Evolutionary conservation across 2,888 invertebrate genomes (phyloP).

Genomic region (Hypomecis atomaria): DNA sequence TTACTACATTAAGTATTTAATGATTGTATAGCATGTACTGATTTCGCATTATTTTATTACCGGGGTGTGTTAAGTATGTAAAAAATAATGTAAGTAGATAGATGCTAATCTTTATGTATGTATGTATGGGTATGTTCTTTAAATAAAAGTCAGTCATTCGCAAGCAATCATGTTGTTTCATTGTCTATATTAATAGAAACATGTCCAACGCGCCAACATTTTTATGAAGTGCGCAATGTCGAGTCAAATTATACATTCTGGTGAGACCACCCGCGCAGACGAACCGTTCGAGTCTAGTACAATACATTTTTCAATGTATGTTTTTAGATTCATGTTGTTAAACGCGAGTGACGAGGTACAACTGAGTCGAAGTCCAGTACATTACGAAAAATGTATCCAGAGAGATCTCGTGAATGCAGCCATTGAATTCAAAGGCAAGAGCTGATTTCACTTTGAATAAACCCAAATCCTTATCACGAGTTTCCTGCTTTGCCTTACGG

Average conservation of each 20-base stretch:
- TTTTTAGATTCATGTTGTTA: neutral
- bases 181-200: too few relatives aligned
- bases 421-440: neutral
- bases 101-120: too few relatives aligned
- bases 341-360: neutral
- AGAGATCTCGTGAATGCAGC: neutral
- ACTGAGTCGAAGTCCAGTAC: neutral
- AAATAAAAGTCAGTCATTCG: too few relatives aligned
- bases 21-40: too few relatives aligned
- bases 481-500: neutral
- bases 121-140: too few relatives aligned
- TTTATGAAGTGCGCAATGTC: conserved; percentile 1
- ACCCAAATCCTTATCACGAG: neutral
- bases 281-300: neutral
- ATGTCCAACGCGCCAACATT: conserved; percentile 2
- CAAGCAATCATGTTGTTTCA: too few relatives aligned
- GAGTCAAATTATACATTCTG: neutral
- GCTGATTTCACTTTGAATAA: conserved; percentile 1
- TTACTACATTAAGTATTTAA: too few relatives aligned
- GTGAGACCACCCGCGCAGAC: neutral
- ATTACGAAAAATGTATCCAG: neutral
- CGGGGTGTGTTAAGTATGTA: too few relatives aligned
- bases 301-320: conserved; percentile 2
- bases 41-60: too few relatives aligned
- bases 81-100: too few relatives aligned